Conservation (phyloP, 2,797 vertebrate genomes). For the Hippoglossus hippoglossus region DNA sequence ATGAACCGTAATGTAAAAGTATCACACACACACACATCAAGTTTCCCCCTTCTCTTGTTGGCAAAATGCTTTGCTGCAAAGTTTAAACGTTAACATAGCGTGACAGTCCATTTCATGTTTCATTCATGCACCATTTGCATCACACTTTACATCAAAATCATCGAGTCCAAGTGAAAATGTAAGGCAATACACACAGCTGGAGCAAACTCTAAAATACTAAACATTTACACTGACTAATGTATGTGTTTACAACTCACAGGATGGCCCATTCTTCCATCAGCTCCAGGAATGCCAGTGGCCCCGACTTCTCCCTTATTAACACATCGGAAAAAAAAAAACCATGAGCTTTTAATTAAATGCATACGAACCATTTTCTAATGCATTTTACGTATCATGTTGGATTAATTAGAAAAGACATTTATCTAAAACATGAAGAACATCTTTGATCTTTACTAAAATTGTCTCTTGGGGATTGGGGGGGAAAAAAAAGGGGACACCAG, state of each 20-base stretch:
- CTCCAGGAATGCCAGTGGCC: conserved; percentile 86
- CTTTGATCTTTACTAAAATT: conserved; percentile 34
- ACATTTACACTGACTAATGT: conserved; percentile 5
- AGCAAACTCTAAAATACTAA: conserved; percentile 9
- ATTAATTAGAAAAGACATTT: conserved; percentile 14
- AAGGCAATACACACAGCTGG: background rate
- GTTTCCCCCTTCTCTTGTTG: background rate
- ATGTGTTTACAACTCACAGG: conserved; percentile 86
- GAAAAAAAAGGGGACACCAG: conserved; percentile 49
- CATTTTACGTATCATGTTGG: conserved; percentile 6
- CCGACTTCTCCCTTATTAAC: conserved; percentile 93
- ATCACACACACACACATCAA: background rate
- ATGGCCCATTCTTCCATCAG: conserved; percentile 89
- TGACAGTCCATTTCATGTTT: conserved; percentile 5
- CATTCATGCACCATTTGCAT: conserved; percentile 9
- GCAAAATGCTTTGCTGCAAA: background rate
- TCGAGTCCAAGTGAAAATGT: background rate
- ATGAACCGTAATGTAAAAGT: background rate
- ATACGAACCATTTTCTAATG: background rate
- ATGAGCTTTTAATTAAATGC: conserved; percentile 1
- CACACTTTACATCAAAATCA: conserved; percentile 15
- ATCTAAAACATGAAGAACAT: conserved; percentile 2
- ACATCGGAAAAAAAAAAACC: conserved; percentile 21
- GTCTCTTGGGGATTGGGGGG: conserved; percentile 23
- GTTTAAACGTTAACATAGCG: background rate